Base-by-base conservation (phyloP, 1,140 invertebrate genomes). In the Zaprionus tsacasi region DNA sequence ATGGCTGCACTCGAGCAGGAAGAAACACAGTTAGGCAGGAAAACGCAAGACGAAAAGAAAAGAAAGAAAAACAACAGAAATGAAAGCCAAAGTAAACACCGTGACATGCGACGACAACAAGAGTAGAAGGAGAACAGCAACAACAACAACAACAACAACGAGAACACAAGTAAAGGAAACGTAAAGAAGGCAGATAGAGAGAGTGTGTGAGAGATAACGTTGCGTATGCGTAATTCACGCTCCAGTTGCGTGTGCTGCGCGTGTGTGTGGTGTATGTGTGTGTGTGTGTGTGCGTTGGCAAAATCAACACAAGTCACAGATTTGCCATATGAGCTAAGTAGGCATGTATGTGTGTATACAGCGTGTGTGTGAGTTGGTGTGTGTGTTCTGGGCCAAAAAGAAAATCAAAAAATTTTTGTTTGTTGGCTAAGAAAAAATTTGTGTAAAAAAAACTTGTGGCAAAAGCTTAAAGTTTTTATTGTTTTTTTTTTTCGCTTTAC, bases 201-300 rank as follows among this genome's bases (percentile, higher is more conserved):
- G 27, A 30, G 21, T 21, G 21, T 21, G 2, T 21, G 21, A 1
- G 21, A n/a, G 74, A 76, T 72, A 85, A 89, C 85, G 85, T 88
- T 89, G 85, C 85, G 85, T 89, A 88, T 88, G 81, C 83, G 83
- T 88, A 88, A 88, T 88, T 88, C 69, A 88, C 83, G 83, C 83
- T 88, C 85, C 85, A 88, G 78, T 88, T 88, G 85, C 81, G 80
- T 88, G 61, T 80, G 57, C 21, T 69, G 40, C 65, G 48, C 38
- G 38, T 78, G 7, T 56, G 35, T 68, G 55, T 69, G 59, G 38
- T 57, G 48, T 75, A 50, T 55, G 36, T 64, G 64, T 76, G 67
- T 40, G 6, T 5, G 12, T 59, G 54, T 40, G 38, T 63, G 21
- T 45, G 67, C 74, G 75, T 82, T 63, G 78, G 75, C 79, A 82